These are phyloP conservation scores for Garra rufa DNA, from an alignment of 2,113 vertebrate genomes.

Conservation along the genomic window DNA sequence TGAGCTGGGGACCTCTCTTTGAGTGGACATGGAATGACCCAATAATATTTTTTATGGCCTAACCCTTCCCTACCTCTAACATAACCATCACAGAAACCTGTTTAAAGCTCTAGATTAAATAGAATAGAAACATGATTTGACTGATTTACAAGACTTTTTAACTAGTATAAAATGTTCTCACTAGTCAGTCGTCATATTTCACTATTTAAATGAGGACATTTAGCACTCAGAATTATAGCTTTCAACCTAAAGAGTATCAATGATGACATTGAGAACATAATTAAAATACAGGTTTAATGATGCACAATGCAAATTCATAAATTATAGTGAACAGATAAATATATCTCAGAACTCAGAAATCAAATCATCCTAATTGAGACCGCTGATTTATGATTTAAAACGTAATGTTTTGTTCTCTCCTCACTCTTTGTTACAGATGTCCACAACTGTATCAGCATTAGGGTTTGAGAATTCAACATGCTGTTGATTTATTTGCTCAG, in stretches of 20 bases:
- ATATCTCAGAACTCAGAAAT: background rate
- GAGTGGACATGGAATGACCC: too few species aligned
- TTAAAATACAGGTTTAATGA: background rate
- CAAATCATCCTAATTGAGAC: background rate
- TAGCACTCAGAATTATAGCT: background rate
- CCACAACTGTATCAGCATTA: conserved; percentile 16
- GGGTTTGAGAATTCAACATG: background rate
- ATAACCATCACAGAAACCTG: background rate
- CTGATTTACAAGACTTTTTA: background rate
- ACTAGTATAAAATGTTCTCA: background rate
- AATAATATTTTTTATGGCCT: background rate
- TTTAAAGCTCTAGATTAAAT: background rate
- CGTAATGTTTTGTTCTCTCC: background rate
- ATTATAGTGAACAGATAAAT: background rate
- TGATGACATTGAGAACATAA: background rate
- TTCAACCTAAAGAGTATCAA: background rate
- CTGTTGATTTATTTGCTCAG: conserved; percentile 11
- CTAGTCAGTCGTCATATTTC: background rate
- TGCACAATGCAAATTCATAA: background rate
- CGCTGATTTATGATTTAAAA: background rate
- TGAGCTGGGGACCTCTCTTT: too few species aligned
- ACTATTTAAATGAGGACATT: background rate
- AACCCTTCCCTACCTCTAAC: background rate
- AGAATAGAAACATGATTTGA: background rate
- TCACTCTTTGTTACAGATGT: background rate